These are phyloP conservation scores for Eolophus roseicapilla DNA, from an alignment of 2,113 vertebrate species.

Conservation along the genomic window DNA sequence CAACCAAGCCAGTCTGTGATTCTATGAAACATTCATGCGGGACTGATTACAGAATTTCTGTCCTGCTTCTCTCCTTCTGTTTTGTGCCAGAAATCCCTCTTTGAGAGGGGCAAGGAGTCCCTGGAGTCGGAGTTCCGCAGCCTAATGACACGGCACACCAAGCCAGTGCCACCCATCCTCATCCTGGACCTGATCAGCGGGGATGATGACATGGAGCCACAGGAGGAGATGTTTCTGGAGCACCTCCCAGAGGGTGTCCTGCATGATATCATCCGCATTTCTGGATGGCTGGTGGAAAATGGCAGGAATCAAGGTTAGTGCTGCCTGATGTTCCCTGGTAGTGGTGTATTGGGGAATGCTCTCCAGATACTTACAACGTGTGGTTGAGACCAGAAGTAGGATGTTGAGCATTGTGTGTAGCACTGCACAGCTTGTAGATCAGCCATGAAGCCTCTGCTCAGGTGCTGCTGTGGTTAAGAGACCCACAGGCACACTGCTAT, in stretches of 20 bases:
- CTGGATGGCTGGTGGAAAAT: constrained; percentile 94
- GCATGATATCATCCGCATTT: constrained; percentile 90
- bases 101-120: constrained; percentile 94
- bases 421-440: background rate
- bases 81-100: constrained; percentile 86
- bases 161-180: constrained; percentile 90
- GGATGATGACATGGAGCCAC: constrained; percentile 90
- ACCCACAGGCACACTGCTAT: accelerated
- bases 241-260: constrained; percentile 89
- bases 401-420: background rate
- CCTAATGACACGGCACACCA: constrained; percentile 91
- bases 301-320: constrained; percentile 92
- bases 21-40: background rate
- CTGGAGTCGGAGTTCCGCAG: constrained; percentile 93
- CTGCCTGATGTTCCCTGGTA: background rate
- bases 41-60: background rate
- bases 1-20: background rate
- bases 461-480: background rate
- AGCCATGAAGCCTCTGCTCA: background rate
- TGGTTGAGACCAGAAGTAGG: background rate
- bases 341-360: background rate
- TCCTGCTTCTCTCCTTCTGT: background rate
- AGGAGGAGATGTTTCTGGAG: constrained; percentile 88
- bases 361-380: accelerated
- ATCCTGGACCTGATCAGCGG: constrained; percentile 89